Evolutionary conservation across 2,888 invertebrate species (phyloP).

Genomic region (Euplexia lucipara): DNA sequence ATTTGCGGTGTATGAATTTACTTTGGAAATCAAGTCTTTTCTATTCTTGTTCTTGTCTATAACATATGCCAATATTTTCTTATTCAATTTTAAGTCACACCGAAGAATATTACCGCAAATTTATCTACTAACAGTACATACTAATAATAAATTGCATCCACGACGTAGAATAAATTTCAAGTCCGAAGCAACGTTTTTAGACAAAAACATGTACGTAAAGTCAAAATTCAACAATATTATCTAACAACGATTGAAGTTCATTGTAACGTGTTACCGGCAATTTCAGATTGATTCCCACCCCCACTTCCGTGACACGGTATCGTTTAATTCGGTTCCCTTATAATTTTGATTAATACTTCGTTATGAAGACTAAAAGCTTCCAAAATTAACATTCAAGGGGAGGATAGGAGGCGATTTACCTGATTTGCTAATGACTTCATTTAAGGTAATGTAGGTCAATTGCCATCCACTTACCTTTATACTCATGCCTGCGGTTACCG

Average conservation of each 20-base stretch:
- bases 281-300: conserved; percentile 34
- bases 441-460: conserved; percentile 65
- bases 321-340: conserved; percentile 10
- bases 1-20: too few relatives aligned
- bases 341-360: conserved; percentile 51
- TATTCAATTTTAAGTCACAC: too few relatives aligned
- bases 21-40: too few relatives aligned
- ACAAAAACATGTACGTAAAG: background rate
- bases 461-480: conserved; percentile 61
- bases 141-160: too few relatives aligned
- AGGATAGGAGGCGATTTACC: conserved; percentile 53
- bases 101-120: too few relatives aligned
- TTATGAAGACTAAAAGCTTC: conserved; percentile 45
- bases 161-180: too few relatives aligned
- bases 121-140: too few relatives aligned
- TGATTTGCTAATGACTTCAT: conserved; percentile 62
- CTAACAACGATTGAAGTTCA: conserved; percentile 17
- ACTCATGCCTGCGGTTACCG: conserved; percentile 49
- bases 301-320: conserved; percentile 11
- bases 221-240: background rate
- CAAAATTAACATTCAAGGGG: conserved; percentile 49
- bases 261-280: conserved; percentile 10
- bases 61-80: too few relatives aligned
- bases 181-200: too few relatives aligned
- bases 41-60: too few relatives aligned